Evolutionary conservation across 2,888 invertebrate species (phyloP).

Genomic region (Syritta pipiens): DNA sequence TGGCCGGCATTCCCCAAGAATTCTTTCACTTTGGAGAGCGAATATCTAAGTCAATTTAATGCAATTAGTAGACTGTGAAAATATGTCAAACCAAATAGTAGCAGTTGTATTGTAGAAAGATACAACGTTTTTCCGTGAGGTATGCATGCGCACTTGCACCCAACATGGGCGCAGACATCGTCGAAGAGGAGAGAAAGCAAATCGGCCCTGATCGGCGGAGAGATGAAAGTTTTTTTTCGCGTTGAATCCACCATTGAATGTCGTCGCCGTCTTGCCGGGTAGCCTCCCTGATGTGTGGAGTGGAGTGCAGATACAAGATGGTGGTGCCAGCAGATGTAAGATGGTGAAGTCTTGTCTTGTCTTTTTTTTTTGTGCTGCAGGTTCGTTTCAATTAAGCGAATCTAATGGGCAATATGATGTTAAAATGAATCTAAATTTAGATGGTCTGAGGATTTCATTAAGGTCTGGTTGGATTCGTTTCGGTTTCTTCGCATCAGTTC

Average conservation of each 20-base stretch:
- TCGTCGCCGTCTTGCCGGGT: too few relatives aligned
- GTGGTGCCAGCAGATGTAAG: slow-evolving; percentile 12
- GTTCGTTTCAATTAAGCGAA: slow-evolving; percentile 4
- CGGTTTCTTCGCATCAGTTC: background rate
- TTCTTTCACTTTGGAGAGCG: slow-evolving; percentile 9
- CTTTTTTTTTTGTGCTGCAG: background rate
- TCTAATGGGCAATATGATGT: slow-evolving; percentile 26
- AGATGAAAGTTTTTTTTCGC: slow-evolving; percentile 48
- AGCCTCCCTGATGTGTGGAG: too few relatives aligned
- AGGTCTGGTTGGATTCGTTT: background rate
- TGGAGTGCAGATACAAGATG: slow-evolving; percentile 14
- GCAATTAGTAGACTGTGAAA: slow-evolving; percentile 60
- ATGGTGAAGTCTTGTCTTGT: background rate
- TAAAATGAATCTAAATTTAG: slow-evolving; percentile 34
- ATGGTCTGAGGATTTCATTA: slow-evolving; percentile 7
- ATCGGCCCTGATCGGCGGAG: slow-evolving; percentile 54
- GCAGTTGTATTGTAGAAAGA: too few relatives aligned
- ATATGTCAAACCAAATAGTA: slow-evolving; percentile 45
- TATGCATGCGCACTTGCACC: background rate
- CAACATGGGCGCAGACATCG: background rate
- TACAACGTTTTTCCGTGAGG: too few relatives aligned
- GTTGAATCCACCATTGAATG: background rate
- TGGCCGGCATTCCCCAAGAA: too few relatives aligned
- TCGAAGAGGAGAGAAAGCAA: slow-evolving; percentile 59
- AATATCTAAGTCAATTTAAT: slow-evolving; percentile 52